Evolutionary conservation across 2,888 invertebrate genomes (phyloP).

Genomic region (Parascotia fuliginaria): DNA sequence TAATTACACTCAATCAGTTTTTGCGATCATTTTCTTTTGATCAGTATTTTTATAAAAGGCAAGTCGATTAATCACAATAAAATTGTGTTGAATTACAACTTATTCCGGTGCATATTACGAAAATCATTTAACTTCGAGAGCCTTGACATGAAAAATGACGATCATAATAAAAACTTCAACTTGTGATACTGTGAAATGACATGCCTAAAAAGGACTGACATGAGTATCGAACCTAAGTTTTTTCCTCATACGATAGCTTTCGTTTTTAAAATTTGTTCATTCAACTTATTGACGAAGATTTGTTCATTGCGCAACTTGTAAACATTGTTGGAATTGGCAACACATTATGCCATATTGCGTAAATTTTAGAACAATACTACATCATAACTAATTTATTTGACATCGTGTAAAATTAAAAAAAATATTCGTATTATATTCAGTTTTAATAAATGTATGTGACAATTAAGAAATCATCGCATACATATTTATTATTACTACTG

Average conservation of each 20-base stretch:
- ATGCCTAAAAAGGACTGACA: constrained; percentile 5
- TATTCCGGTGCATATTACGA: constrained; percentile 10
- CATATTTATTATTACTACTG: too few species aligned
- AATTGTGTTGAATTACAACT: neutral
- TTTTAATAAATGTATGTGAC: too few species aligned
- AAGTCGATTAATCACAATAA: neutral
- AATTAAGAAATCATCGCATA: too few species aligned
- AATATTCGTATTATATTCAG: too few species aligned
- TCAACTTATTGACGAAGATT: constrained; percentile 11
- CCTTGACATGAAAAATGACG: constrained; percentile 39
- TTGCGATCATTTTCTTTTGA: neutral
- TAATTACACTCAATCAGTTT: neutral
- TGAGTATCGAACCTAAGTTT: constrained; percentile 12
- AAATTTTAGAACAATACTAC: neutral
- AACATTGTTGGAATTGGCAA: constrained; percentile 9
- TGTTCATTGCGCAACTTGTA: neutral
- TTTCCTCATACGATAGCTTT: constrained; percentile 10
- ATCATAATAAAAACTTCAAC: constrained; percentile 27
- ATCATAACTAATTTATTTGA: neutral
- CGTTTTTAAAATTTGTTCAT: constrained; percentile 5
- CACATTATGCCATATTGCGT: constrained; percentile 21
- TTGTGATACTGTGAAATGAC: constrained; percentile 3
- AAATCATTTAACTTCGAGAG: constrained; percentile 13
- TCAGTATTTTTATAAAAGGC: too few species aligned
- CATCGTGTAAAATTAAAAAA: too few species aligned